Base-by-base conservation (phyloP, 2,888 invertebrate species). In the Lycaena phlaeas region DNA sequence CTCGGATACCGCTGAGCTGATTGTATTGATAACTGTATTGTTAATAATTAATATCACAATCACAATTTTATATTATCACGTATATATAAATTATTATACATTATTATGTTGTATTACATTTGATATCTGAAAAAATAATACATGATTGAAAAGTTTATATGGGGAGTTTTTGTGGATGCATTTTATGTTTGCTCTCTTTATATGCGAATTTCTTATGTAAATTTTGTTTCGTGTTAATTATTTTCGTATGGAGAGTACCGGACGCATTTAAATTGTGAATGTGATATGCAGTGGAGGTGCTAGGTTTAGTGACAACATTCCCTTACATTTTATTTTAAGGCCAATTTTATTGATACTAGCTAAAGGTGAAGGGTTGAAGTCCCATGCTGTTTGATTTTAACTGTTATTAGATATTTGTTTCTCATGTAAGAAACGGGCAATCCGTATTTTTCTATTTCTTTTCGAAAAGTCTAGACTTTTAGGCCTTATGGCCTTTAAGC, bases 271-370 rank as follows among this genome's bases (percentile, higher is more conserved):
- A 38, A 12, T 38, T 38, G 34, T 34, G 34, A 40, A 15, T 38
- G 47, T 54, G 54, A 57, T 48, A 48, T 54, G 49, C 43, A 59
- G 61, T 57, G 59, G 62, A 52, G 73, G 72, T 71, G 72, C 72
- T 74, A 72, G 66, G 62, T 60, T 48, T 58, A 56, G 2, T 22
- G 9, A 22, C 12, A 9, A 41, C 41, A 41, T 41, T 41, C 41
- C 41, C 25, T 36, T 36, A 41, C 28, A 40, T 27, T 36, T 36
- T 34, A 22, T 22, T 34, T 34, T 22, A 34, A 22, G 34, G 34
- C 34, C 34, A 34, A 34, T 18, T 34, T 12, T 12, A 34, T 34
- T 12, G 9, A 29, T 5, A 11, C 11, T 11, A 12, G 1, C 7
- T 14, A n/a, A n/a, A 3, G 3, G 1, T 26, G 3, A 26, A 29